Percentiles rank a stretch among this genome's conserved stretches.
Evolutionary conservation across 2,888 invertebrate genomes (phyloP).

Genomic region (Sinelater perroti): DNA sequence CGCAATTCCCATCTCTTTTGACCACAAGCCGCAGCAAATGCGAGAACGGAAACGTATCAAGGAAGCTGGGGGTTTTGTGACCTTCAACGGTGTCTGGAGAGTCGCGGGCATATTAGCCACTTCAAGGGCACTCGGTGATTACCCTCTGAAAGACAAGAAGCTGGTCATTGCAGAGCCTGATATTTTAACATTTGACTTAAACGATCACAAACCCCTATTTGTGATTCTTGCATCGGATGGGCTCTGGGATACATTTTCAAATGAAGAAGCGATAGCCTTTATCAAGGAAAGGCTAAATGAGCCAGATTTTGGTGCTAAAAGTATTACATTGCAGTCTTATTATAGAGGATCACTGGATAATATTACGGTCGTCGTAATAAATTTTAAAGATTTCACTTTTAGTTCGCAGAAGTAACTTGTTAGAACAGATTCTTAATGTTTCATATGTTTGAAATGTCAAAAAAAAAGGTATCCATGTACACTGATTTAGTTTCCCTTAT

Average conservation of each 20-base stretch:
- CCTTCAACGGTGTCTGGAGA: conserved; percentile 95
- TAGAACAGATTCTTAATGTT: not conserved
- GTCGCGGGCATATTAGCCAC: conserved; percentile 95
- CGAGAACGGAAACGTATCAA: conserved; percentile 91
- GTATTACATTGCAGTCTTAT: conserved; percentile 89
- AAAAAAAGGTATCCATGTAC: no score
- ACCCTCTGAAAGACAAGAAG: conserved; percentile 92
- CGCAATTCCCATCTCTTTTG: conserved; percentile 91
- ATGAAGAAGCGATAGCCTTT: conserved; percentile 92
- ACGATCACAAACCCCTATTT: conserved; percentile 87
- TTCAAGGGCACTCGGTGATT: conserved; percentile 93
- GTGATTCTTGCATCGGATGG: conserved; percentile 94
- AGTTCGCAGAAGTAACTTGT: conserved; percentile 6
- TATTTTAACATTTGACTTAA: conserved; percentile 88
- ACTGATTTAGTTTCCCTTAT: no score
- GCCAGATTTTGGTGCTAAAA: conserved; percentile 90
- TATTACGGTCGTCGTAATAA: conserved; percentile 91
- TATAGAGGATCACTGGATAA: conserved; percentile 94
- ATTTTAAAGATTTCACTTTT: conserved; percentile 68
- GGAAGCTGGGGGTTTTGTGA: conserved; percentile 94
- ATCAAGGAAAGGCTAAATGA: conserved; percentile 86
- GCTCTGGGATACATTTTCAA: conserved; percentile 94
- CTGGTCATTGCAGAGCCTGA: conserved; percentile 96
- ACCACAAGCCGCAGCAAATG: conserved; percentile 97
- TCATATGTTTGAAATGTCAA: no score